Percentiles rank a stretch among this genome's conserved stretches.
These are phyloP conservation scores for Subacronicta megacephala DNA, from an alignment of 2,888 invertebrate genomes.

Conservation along the genomic window DNA sequence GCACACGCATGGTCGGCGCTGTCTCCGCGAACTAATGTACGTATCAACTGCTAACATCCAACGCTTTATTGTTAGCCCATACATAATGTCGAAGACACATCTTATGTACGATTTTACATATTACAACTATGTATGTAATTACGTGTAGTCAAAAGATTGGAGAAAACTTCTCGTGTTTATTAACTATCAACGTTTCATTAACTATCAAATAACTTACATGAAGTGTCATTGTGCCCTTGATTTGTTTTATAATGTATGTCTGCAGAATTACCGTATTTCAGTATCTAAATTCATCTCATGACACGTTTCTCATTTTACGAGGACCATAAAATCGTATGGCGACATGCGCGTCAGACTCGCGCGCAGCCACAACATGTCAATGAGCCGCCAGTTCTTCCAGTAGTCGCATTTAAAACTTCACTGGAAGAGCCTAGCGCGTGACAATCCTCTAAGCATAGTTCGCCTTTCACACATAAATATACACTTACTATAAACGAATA, in stretches of 20 bases:
- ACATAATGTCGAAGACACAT: conserved; percentile 61
- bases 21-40: conserved; percentile 20
- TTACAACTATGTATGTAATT: conserved; percentile 4
- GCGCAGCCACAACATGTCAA: conserved; percentile 62
- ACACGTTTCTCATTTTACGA: conserved; percentile 72
- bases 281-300: conserved; percentile 67
- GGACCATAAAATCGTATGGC: conserved; percentile 73
- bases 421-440: conserved; percentile 53
- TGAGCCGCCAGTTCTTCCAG: conserved; percentile 51
- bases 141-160: too few species aligned
- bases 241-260: conserved; percentile 45
- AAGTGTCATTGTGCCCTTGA: conserved; percentile 36
- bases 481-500: conserved; percentile 14
- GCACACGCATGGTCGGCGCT: conserved; percentile 19
- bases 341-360: conserved; percentile 66
- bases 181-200: too few species aligned
- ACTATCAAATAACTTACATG: too few species aligned
- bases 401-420: conserved; percentile 34
- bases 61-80: conserved; percentile 61
- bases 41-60: conserved; percentile 48
- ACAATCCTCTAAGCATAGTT: conserved; percentile 8
- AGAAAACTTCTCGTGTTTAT: too few species aligned
- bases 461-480: not conserved
- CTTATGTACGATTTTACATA: conserved; percentile 51
- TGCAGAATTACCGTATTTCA: conserved; percentile 55